Evolutionary conservation across 2,888 invertebrate species (phyloP), one percentile per base, ranked within the genome.

Genomic region (Holacanthella duospinosa): DNA sequence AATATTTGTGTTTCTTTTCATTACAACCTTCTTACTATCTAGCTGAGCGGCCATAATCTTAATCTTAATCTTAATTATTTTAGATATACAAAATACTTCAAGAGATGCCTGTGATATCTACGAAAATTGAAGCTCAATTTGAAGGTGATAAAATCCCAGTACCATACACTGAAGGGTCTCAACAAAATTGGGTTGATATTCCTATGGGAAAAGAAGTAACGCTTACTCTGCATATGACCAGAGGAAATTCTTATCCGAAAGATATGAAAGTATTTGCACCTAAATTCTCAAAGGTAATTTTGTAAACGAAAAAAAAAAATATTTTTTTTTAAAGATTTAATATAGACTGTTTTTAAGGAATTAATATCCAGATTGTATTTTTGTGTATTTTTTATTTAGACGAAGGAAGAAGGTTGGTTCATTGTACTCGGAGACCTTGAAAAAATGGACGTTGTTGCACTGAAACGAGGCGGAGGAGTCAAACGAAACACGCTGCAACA

Each of bases 341-440:
- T 27, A 4, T n/a, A n/a, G 36, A 3, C 9, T n/a, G 19, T 58
- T 58, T 4, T 9, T 12, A 21, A 27, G 16, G 16, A n/a, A n/a
- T n/a, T n/a, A n/a, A n/a, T n/a, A n/a, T n/a, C n/a, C n/a, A n/a
- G n/a, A n/a, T 28, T 6, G 25, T 12, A 56, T 48, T 21, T 9
- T n/a, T n/a, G n/a, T 59, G 21, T 59, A 9, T 48, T 19, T 29
- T 53, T 43, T 43, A 43, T 54, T 16, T 48, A 72, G 71, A 55
- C 71, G 2, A 97, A 96, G 79, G 91, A 90, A 75, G 96, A 96
- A 77, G 91, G 93, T 62, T 99, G 97, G 97, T 88, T 96, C 78
- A 75, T 94, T 1, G 83, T 93, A 0, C 79, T 97, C 9, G 95
- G 94, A 1, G 83, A 85, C 27, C 78, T 84, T 26, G 84, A 85